These are phyloP conservation scores for Achlya flavicornis DNA, from an alignment of 2,888 invertebrate genomes.

Conservation along the genomic window DNA sequence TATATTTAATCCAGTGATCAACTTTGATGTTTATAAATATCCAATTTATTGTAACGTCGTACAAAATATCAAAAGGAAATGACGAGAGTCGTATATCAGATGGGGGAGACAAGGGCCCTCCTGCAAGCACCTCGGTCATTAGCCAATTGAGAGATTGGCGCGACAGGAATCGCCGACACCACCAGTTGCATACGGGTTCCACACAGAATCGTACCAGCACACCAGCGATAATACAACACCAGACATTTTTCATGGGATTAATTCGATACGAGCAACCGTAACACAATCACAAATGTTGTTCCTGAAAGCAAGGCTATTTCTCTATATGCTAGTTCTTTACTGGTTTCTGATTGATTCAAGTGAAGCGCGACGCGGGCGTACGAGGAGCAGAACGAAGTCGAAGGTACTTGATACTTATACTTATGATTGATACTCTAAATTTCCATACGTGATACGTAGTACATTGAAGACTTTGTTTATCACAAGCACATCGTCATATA, in stretches of 20 bases:
- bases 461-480: too few species aligned
- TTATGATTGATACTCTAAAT: background rate
- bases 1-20: conserved; percentile 29
- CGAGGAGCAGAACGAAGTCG: conserved; percentile 89
- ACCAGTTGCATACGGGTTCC: conserved; percentile 58
- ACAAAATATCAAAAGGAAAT: conserved; percentile 67
- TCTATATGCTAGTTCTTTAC: conserved; percentile 51
- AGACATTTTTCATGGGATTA: conserved; percentile 23
- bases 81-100: conserved; percentile 57
- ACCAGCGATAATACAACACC: conserved; percentile 16
- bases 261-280: conserved; percentile 12
- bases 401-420: conserved; percentile 75
- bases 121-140: conserved; percentile 69
- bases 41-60: conserved; percentile 46
- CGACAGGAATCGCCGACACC: conserved; percentile 54
- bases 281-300: conserved; percentile 54
- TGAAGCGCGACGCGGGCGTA: conserved; percentile 87
- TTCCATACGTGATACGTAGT: background rate
- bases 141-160: conserved; percentile 78
- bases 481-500: too few species aligned
- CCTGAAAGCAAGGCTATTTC: conserved; percentile 46
- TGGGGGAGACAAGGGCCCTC: conserved; percentile 77
- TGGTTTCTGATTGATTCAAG: conserved; percentile 53
- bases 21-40: conserved; percentile 36
- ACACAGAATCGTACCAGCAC: conserved; percentile 47